Base-by-base conservation (phyloP, 2,888 invertebrate genomes). In the Leptopilina myrica region DNA sequence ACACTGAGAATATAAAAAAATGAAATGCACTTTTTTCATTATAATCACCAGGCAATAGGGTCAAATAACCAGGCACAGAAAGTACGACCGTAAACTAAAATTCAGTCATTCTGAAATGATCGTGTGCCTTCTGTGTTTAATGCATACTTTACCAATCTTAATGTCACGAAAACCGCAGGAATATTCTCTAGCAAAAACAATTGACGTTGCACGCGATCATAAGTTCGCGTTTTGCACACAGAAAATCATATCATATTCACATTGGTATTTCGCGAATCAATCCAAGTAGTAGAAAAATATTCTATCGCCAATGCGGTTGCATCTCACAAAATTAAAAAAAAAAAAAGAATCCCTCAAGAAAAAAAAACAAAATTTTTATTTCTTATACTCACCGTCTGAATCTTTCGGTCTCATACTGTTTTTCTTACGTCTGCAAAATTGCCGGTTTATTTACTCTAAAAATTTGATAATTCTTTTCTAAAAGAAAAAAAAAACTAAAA, bases 171-270 rank as follows among this genome's bases (percentile, higher is more conserved):
- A 89, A 86, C 86, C 87, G 87, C 87, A 88, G 87, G 87, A 88
- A 89, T 89, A 88, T 88, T 85, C 83, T 79, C 33, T 33, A 5
- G 82, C 81, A 73, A 73, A 33, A 33, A 56, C 86, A 82, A 86
- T 87, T 86, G 87, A 87, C 87, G 83, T 85, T 84, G 90, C 91
- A 91, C 91, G 91, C 91, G 90, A 91, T 89, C 87, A 81, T 84
- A 81, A 11, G 9, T 49, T 84, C 80, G 81, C 82, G 82, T 85
- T 33, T 33, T 33, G 49, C 49, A 85, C 82, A 83, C 84, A 87
- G 87, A 85, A 86, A 81, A 86, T 88, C 87, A 84, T 83, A 88
- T 86, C 85, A 85, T 85, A 80, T 85, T 79, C 33, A 33, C 33
- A 33, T 33, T 33, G 33, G 80, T 65, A 82, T 78, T 79, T 83